phyloP scores from a whole-genome alignment of 2,113 vertebrate species.

The Zapornia atra region DNA sequence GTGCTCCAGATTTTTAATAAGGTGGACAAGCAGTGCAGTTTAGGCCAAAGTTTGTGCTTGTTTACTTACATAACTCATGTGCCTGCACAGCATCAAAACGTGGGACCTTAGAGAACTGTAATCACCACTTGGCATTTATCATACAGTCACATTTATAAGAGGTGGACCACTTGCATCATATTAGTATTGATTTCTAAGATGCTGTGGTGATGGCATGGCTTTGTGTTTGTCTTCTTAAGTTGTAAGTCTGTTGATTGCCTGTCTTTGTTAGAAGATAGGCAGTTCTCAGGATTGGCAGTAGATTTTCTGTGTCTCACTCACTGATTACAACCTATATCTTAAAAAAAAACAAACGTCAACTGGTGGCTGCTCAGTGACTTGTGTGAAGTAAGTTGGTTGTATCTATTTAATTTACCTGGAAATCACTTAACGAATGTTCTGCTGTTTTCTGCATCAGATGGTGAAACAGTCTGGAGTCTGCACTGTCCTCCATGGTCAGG shows the following conservation, averaged over 20 bases:
- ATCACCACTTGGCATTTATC: neutral
- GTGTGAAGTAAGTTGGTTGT: neutral
- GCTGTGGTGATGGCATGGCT: neutral
- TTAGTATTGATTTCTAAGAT: neutral
- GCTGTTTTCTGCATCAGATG: neutral
- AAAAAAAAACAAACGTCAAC: neutral
- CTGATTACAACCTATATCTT: neutral
- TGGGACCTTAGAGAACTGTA: neutral
- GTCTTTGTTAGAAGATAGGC: neutral
- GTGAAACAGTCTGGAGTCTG: neutral
- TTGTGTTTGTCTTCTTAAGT: neutral
- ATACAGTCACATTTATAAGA: neutral
- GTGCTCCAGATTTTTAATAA: neutral
- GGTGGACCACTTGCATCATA: neutral
- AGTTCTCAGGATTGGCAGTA: neutral
- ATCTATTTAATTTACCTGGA: neutral
- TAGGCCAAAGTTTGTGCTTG: neutral
- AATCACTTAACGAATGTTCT: neutral
- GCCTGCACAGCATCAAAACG: neutral
- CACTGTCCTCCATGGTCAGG: neutral
- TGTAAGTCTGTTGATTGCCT: neutral
- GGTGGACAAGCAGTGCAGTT: neutral
- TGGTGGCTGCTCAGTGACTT: neutral
- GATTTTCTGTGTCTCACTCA: neutral
- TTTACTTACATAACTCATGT: neutral